Conservation (phyloP, 92 coral and sea anemone species). For the Bergia puertoricense region DNA sequence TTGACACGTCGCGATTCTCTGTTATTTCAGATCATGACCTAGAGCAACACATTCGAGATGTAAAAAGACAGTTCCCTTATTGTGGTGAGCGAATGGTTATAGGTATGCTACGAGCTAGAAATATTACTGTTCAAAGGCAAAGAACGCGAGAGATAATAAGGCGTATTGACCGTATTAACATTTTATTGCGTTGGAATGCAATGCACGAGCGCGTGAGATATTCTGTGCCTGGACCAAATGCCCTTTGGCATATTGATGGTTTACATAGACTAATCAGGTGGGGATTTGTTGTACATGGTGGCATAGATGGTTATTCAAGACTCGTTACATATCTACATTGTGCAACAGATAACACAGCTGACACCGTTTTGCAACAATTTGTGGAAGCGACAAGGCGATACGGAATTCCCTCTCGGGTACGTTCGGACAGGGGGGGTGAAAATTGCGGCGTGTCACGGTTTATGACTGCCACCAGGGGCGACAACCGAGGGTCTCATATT, state of each 20-base stretch:
- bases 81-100: conserved; percentile 61
- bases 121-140: conserved; percentile 37
- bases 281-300: conserved; percentile 17
- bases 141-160: conserved; percentile 50
- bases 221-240: conserved; percentile 38
- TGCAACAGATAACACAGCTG: not conserved
- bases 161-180: conserved; percentile 44
- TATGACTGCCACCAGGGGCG: not conserved
- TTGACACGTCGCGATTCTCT: conserved; percentile 29
- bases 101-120: conserved; percentile 46
- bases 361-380: not conserved
- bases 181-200: conserved; percentile 49
- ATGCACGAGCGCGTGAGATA: conserved; percentile 40
- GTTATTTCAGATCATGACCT: conserved; percentile 39
- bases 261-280: conserved; percentile 17
- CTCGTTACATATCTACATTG: not conserved
- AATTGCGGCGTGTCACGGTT: not conserved
- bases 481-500: conserved; percentile 16
- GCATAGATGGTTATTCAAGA: conserved; percentile 21
- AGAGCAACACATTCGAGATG: not conserved
- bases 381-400: not conserved
- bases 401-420: not conserved
- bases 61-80: conserved; percentile 26
- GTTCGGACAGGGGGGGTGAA: not conserved
- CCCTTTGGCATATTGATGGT: conserved; percentile 35